Evolutionary conservation across 2,888 invertebrate genomes (phyloP), one percentile per base, ranked within the genome.

Genomic region (Blastobasis adustella): DNA sequence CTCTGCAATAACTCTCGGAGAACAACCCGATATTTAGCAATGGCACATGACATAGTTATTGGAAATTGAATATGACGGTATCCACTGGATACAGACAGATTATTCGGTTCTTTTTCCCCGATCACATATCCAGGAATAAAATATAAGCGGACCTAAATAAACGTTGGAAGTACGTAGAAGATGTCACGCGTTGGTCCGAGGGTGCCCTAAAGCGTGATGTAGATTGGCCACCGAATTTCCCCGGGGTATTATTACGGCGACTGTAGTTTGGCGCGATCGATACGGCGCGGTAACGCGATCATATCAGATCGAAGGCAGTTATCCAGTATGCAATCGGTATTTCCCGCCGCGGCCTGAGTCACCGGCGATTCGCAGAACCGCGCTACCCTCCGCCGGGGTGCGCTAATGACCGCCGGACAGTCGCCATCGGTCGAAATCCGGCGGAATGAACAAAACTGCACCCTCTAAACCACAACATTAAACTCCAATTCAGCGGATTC

Each of bases 361-460:
- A 85, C 74, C 69, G 65, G 46, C 64, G 68, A 69, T 87, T 84
- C 86, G 82, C 82, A 65, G 86, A 86, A 85, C 70, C 70, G 57
- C 62, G 66, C 77, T 71, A 82, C 85, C 86, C 87, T 82, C 73
- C 65, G 58, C 56, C 60, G 69, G 70, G 79, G 84, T 74, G 75
- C 75, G 73, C 81, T 87, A 87, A 87, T 86, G 83, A 84, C 81
- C 69, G 67, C 67, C 76, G 78, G 82, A 79, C 84, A 73, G 70
- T 73, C 66, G 67, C 71, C 76, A 67, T 71, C 74, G 73, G 69
- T 73, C 73, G 58, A 76, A 78, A 71, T 78, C 65, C 65, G 58
- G 58, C 58, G 64, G 58, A 64, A 55, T 76, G 73, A 62, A 76
- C 85, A 58, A 87, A 81, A 77, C 71, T 79, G 77, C 66, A 84